Percentiles rank a stretch among this genome's conserved stretches.
Evolutionary conservation across 2,113 vertebrate species (phyloP).

Genomic region (Sporophila hypoxantha): DNA sequence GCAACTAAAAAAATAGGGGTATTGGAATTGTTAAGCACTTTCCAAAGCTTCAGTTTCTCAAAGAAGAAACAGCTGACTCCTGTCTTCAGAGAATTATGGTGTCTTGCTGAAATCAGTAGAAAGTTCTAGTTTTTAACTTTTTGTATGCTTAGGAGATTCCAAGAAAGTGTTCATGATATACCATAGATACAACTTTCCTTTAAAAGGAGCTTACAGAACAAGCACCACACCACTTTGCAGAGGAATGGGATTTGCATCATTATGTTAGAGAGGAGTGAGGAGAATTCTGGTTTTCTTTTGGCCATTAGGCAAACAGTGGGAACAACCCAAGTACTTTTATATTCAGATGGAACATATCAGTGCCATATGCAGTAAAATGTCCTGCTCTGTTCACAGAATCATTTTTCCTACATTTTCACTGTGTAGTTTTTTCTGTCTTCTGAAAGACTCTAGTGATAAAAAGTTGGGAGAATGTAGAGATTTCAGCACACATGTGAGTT

Average conservation of each 20-base stretch:
- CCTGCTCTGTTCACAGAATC: not conserved
- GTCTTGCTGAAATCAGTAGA: slow-evolving; percentile 5
- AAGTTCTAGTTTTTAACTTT: not conserved
- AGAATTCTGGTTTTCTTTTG: not conserved
- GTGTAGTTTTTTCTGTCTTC: not conserved
- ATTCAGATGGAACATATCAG: not conserved
- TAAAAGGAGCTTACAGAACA: not conserved
- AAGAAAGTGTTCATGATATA: not conserved
- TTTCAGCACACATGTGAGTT: not conserved
- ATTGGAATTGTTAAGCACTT: slow-evolving; percentile 34
- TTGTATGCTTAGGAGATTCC: not conserved
- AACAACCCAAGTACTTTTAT: not conserved
- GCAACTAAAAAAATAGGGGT: not conserved
- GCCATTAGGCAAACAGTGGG: not conserved
- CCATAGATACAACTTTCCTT: not conserved
- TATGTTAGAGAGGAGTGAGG: not conserved
- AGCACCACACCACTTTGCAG: not conserved
- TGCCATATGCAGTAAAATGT: not conserved
- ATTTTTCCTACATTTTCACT: not conserved
- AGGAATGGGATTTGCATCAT: not conserved
- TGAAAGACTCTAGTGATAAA: not conserved
- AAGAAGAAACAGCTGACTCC: not conserved
- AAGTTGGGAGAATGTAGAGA: not conserved
- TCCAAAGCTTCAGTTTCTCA: slow-evolving; percentile 17
- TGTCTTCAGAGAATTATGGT: not conserved